Base-by-base conservation (phyloP, 2,797 vertebrate genomes). In the Schizopygopsis pylzovi region DNA sequence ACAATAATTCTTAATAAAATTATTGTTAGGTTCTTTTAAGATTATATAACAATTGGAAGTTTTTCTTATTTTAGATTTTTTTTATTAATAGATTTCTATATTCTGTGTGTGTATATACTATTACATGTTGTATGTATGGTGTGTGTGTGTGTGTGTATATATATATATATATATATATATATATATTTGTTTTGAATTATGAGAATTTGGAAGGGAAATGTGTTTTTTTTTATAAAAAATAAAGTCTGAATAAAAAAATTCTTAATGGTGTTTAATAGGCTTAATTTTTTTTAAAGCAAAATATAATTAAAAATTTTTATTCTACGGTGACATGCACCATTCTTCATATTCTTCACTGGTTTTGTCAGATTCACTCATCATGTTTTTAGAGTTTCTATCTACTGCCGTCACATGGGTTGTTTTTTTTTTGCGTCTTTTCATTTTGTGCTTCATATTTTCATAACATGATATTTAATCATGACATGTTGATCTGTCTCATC, bases 151-250 rank as follows among this genome's bases (percentile, higher is more conserved):
- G 4, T 61, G 16, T 47, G 2, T 9, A 18, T 28, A 28, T 28
- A 28, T 28, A 28, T 28, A 28, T 28, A 3, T 28, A 47, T 8
- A 20, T 41, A 7, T 11, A 4, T 61, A 3, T 25, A 63, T 63
- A 63, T 63, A 13, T 1, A 63, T 6, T 45, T 72, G 6, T 72
- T 72, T 72, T 73, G 2, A 4, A 33, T 28, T 16, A 33, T 52
- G 45, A 20, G 47, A 52, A 52, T 52, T 52, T 76, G 4, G 33
- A 77, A 33, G 33, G 20, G 75, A 77, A 77, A 77, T 77, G 75
- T 77, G 75, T 37, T 56, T 77, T 8, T 39, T 77, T 56, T 33
- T 33, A 33, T 33, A 6, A 39, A 56, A 56, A 77, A 77, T 39
- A 77, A 56, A 37, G 20, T 54, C 10, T 1, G 4, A 37, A 12